Evolutionary conservation across 2,888 invertebrate genomes (phyloP), one percentile per base, ranked within the genome.

Genomic region (Euspilapteryx auroguttella): DNA sequence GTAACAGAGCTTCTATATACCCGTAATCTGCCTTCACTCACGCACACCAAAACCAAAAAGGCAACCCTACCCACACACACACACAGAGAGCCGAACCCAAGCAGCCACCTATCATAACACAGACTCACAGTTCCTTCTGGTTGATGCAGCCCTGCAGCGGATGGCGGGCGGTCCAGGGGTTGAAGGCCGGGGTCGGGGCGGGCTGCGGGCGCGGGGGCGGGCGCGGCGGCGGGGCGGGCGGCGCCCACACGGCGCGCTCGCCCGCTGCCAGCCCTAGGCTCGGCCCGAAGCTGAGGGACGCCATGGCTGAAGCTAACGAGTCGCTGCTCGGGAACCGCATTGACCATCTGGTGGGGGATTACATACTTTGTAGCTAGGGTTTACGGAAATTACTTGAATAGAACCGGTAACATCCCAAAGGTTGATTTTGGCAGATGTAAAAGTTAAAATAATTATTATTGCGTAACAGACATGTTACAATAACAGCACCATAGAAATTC

Each of bases 141-240:
- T 37, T n/a, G 37, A 64, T 54, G 45, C 63, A 62, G 45, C 57
- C 65, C 36, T 58, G 55, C 37, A 71, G 50, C 35, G 71, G 73
- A 34, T 63, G 62, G 14, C 50, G 54, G 30, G 62, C 55, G 5
- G 71, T 71, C 71, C 71, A 73, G 8, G 63, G 64, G 49, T 73
- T 69, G 50, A 64, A 73, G 43, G 59, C 57, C 14, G 41, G 43
- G 28, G 48, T 36, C 29, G 42, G 39, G 21, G 26, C 25, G 8
- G 14, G 24, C 13, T 23, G 24, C 10, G 29, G 14, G 27, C 9
- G 11, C 8, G 20, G 12, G 8, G 30, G 28, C 38, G 23, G 10
- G 34, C 30, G 23, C 29, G 21, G 35, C 30, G 13, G 32, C 30
- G 14, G 34, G 38, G 38, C n/a, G 11, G 49, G 49, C 28, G 55